Evolutionary conservation across 1,140 invertebrate genomes (phyloP).

Genomic region (Drosophila pectinifera): DNA sequence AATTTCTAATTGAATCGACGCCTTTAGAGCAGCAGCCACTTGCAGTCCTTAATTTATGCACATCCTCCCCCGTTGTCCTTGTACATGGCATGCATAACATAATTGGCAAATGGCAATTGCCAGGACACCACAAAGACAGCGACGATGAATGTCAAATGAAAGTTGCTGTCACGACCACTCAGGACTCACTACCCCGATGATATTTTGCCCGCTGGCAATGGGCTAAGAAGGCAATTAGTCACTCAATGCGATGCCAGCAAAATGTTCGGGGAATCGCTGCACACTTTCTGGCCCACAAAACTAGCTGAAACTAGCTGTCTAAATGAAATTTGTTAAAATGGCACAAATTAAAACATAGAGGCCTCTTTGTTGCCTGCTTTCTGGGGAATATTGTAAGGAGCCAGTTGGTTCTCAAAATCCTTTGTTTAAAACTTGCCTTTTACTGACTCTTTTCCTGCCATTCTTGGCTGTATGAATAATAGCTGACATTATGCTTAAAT

Average conservation of each 20-base stretch:
- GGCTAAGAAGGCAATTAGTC: conserved; percentile 34
- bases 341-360: too few relatives aligned
- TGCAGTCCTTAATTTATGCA: conserved; percentile 49
- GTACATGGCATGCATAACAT: conserved; percentile 44
- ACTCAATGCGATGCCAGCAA: conserved; percentile 1
- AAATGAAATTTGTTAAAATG: too few relatives aligned
- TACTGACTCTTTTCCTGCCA: too few relatives aligned
- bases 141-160: conserved; percentile 45
- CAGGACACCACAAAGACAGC: conserved; percentile 39
- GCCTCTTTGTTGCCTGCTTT: too few relatives aligned
- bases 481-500: background rate
- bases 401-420: too few relatives aligned
- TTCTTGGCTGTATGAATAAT: background rate
- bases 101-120: conserved; percentile 50
- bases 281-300: too few relatives aligned
- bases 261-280: background rate
- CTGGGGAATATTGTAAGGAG: too few relatives aligned
- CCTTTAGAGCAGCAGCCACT: conserved; percentile 29
- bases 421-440: too few relatives aligned
- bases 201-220: conserved; percentile 9
- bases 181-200: background rate
- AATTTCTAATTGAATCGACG: conserved; percentile 75
- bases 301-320: background rate
- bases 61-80: conserved; percentile 39
- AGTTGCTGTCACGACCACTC: conserved; percentile 31